Evolutionary conservation across 2,113 vertebrate genomes (phyloP).

Genomic region (Antechinus stuartii): DNA sequence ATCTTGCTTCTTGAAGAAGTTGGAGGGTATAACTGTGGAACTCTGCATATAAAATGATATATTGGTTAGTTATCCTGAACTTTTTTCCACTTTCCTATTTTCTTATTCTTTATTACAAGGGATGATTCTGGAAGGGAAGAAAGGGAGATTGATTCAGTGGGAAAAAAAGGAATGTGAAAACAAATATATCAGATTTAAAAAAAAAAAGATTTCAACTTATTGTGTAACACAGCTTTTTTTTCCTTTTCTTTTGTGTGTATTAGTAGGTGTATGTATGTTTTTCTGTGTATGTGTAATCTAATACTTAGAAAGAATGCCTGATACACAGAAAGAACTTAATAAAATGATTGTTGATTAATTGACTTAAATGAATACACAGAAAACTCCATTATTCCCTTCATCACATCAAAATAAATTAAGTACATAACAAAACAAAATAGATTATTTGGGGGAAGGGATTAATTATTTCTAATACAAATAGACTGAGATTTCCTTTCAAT

Average conservation of each 20-base stretch:
- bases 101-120: not conserved
- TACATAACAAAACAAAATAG: not conserved
- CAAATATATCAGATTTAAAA: not conserved
- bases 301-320: not conserved
- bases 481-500: not conserved
- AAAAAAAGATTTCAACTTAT: not conserved
- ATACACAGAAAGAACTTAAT: not conserved
- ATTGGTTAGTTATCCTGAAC: not conserved
- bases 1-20: not conserved
- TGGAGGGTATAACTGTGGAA: not conserved
- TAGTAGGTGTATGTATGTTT: too few relatives aligned
- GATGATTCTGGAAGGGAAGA: not conserved
- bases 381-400: not conserved
- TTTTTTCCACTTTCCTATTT: not conserved
- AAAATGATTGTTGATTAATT: not conserved
- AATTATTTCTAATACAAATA: slow-evolving; percentile 3
- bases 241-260: not conserved
- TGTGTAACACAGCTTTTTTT: not conserved
- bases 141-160: not conserved
- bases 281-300: not conserved
- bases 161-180: not conserved
- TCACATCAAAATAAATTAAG: not conserved
- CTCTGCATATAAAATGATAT: not conserved
- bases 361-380: not conserved
- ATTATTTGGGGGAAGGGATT: not conserved